Evolutionary conservation across 2,113 vertebrate species (phyloP).

Genomic region (Podarcis cretensis): DNA sequence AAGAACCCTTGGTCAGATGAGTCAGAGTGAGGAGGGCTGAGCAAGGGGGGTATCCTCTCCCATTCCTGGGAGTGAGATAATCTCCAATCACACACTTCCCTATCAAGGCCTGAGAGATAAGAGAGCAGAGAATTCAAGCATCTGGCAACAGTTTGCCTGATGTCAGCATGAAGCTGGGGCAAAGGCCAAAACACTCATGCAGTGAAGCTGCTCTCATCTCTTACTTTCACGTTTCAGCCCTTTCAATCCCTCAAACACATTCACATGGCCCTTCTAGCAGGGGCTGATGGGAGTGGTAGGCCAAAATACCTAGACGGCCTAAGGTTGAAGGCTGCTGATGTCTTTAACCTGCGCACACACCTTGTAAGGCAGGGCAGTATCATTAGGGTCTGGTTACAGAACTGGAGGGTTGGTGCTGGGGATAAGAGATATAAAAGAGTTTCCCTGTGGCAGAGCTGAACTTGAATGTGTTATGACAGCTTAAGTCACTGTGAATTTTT

Average conservation of each 20-base stretch:
- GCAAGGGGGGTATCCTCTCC: not conserved
- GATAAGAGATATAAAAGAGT: not conserved
- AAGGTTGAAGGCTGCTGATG: too few relatives aligned
- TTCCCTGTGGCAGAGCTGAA: not conserved
- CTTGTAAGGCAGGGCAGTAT: not conserved
- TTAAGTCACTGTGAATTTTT: too few relatives aligned
- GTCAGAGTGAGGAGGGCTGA: not conserved
- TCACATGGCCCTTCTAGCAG: too few relatives aligned
- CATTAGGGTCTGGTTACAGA: not conserved
- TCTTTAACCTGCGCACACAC: not conserved
- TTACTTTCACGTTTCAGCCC: constrained; percentile 12
- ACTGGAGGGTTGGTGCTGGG: not conserved
- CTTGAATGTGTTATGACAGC: too few relatives aligned
- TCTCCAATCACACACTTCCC: constrained; percentile 19
- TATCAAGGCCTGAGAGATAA: constrained; percentile 58
- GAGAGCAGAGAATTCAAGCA: constrained; percentile 54
- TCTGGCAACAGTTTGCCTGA: constrained; percentile 47
- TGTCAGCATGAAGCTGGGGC: constrained; percentile 36
- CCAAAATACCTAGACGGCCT: too few relatives aligned
- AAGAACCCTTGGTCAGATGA: constrained; percentile 15
- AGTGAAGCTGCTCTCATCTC: not conserved
- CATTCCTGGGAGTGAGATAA: constrained; percentile 30
- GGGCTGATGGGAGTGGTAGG: too few relatives aligned
- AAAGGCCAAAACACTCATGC: constrained; percentile 30
- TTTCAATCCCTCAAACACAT: not conserved